Percentiles rank a stretch among this genome's conserved stretches.
Conservation (phyloP, 2,113 vertebrate genomes). For the Halcyon malimbica region DNA sequence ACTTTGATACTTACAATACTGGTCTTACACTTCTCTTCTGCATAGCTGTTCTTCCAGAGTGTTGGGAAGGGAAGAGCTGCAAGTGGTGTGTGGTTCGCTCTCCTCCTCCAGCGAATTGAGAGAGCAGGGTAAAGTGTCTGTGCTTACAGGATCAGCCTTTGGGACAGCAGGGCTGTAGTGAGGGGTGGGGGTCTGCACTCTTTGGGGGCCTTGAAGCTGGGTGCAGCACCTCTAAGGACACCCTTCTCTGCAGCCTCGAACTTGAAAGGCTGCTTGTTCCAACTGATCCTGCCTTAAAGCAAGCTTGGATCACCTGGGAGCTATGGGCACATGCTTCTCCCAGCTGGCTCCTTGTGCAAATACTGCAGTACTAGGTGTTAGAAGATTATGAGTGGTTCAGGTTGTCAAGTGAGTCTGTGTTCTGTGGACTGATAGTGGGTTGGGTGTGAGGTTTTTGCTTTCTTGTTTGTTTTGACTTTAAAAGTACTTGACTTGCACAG, state of each 20-base stretch:
- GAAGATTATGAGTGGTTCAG: background rate
- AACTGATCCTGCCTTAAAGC: background rate
- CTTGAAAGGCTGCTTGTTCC: background rate
- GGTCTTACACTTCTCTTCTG: background rate
- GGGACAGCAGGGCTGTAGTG: fast-evolving
- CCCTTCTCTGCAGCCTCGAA: background rate
- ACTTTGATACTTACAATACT: background rate
- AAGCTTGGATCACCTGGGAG: background rate
- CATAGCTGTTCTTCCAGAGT: fast-evolving
- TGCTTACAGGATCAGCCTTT: fast-evolving
- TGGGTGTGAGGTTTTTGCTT: background rate
- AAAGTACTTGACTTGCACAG: background rate
- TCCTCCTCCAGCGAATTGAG: background rate
- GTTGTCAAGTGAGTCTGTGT: background rate
- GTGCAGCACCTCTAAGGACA: background rate
- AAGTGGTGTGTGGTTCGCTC: fast-evolving
- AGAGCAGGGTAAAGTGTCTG: background rate
- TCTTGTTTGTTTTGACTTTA: background rate
- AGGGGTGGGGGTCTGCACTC: background rate
- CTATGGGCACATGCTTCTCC: background rate
- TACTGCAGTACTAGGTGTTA: background rate
- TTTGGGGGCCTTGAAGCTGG: background rate
- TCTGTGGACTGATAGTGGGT: background rate
- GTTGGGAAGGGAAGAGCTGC: background rate
- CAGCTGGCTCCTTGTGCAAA: background rate